Evolutionary conservation across 2,797 vertebrate genomes (phyloP), one percentile per base, ranked within the genome.

Genomic region (Natrix natrix): DNA sequence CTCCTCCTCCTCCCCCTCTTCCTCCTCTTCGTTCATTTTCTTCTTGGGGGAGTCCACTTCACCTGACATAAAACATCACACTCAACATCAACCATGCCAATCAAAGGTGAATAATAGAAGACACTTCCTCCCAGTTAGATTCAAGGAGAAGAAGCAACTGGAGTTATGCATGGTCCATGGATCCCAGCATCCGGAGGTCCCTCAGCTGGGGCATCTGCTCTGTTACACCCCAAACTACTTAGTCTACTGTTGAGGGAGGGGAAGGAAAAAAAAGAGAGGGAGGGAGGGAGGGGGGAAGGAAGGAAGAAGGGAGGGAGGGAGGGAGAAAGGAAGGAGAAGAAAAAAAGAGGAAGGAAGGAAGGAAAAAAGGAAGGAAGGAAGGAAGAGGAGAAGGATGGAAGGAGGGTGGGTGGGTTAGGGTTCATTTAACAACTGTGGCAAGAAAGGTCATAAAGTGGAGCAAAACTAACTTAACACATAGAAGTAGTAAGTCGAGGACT

Each of bases 21-120:
- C 92, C 26, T 69, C 96, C 55, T 95, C 96, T 7, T 96, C 96
- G 13, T 96, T 88, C 86, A 91, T 93, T 48, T 92, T 89, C 10
- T 17, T 52, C 26, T 32, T 86, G 8, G 32, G 26, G 17, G 26
- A 43, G 1, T 28, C 91, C 26, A 57, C 66, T 3, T 89, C 93
- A 59, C 89, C 93, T 94, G 69, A 43, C 1, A 37, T 7, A 32
- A 60, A 88, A 57, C 43, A 55, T 24, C 66, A 55, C 37, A 10
- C 17, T 3, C 22, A 5, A 16, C 5, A 13, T 69, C 43, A 90
- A 61, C 32, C 57, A 28, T 10, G 14, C 7, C 2, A 14, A 69
- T 69, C 66, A 17, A 69, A 14, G 66, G 16, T 1, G 5, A 5
- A 13, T 5, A n/a, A 13, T n/a, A 13, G 13, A 69, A 69, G 66